Conservation (phyloP, 2,888 invertebrate genomes). For the Rhimphoctona megacephalus region DNA sequence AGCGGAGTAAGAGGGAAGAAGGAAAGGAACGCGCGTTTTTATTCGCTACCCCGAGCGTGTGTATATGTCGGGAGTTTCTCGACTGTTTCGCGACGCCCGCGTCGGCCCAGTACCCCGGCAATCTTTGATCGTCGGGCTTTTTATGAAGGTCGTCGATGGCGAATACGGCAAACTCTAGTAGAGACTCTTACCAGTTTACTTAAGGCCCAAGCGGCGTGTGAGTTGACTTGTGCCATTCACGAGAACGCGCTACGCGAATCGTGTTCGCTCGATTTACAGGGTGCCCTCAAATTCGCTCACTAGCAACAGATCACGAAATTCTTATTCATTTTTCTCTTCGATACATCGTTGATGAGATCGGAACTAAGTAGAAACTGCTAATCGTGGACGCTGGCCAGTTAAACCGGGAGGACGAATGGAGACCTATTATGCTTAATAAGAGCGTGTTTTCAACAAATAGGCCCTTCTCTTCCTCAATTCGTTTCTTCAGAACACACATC, state of each 20-base stretch:
- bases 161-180: conserved; percentile 50
- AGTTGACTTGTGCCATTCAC: conserved; percentile 73
- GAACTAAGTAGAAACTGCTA: neutral
- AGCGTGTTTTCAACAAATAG: neutral
- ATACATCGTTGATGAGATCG: neutral
- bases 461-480: neutral
- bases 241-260: conserved; percentile 62
- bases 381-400: neutral
- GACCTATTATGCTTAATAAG: neutral
- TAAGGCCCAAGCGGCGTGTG: conserved; percentile 48
- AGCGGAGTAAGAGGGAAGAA: conserved; percentile 55
- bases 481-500: neutral
- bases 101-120: conserved; percentile 70
- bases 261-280: conserved; percentile 41
- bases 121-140: conserved; percentile 80
- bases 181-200: conserved; percentile 58
- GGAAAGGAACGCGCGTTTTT: conserved; percentile 66
- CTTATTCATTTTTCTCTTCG: neutral
- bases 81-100: conserved; percentile 31
- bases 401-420: neutral
- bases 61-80: conserved; percentile 56
- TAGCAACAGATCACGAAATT: neutral
- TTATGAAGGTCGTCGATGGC: conserved; percentile 79
- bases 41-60: conserved; percentile 62
- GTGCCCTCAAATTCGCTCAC: conserved; percentile 1